These are phyloP conservation scores for Phaonia tiefii DNA, from an alignment of 2,888 invertebrate species.

Conservation along the genomic window DNA sequence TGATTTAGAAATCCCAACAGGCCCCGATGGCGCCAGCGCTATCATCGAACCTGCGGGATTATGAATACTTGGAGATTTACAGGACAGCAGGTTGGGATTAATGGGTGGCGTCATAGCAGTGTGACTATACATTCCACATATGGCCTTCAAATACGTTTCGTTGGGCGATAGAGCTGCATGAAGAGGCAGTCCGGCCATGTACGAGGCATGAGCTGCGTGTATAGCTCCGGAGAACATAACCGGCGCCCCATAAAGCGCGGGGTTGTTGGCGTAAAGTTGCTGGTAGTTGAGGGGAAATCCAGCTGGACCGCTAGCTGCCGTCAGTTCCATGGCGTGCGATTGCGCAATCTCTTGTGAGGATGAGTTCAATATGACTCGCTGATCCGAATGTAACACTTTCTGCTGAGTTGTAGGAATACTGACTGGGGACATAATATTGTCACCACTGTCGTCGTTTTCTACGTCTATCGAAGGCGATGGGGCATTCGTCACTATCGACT, in stretches of 20 bases:
- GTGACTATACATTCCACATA: constrained; percentile 60
- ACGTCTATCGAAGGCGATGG: constrained; percentile 68
- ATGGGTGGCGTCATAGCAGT: constrained; percentile 56
- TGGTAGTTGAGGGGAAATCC: constrained; percentile 73
- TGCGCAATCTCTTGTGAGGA: constrained; percentile 60
- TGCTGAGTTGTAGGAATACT: constrained; percentile 61
- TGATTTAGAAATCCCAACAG: constrained; percentile 38
- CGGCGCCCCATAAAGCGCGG: constrained; percentile 68
- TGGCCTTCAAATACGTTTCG: constrained; percentile 59
- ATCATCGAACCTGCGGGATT: constrained; percentile 54
- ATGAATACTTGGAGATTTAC: constrained; percentile 47
- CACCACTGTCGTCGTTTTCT: constrained; percentile 55
- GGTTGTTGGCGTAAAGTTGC: constrained; percentile 72
- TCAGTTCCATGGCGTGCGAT: constrained; percentile 53
- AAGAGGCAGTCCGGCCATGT: constrained; percentile 50
- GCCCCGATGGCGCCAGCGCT: constrained; percentile 57
- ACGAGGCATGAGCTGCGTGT: constrained; percentile 69
- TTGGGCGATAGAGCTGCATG: constrained; percentile 58
- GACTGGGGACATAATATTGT: constrained; percentile 66
- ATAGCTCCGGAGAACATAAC: constrained; percentile 63
- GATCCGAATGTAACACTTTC: constrained; percentile 44
- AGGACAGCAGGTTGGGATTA: constrained; percentile 43
- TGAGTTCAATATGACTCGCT: constrained; percentile 28
- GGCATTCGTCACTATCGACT: constrained; percentile 41
- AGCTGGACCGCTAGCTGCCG: constrained; percentile 68